Evolutionary conservation across 2,797 vertebrate species (phyloP), one percentile per base, ranked within the genome.

Genomic region (Calcarius lapponicus): DNA sequence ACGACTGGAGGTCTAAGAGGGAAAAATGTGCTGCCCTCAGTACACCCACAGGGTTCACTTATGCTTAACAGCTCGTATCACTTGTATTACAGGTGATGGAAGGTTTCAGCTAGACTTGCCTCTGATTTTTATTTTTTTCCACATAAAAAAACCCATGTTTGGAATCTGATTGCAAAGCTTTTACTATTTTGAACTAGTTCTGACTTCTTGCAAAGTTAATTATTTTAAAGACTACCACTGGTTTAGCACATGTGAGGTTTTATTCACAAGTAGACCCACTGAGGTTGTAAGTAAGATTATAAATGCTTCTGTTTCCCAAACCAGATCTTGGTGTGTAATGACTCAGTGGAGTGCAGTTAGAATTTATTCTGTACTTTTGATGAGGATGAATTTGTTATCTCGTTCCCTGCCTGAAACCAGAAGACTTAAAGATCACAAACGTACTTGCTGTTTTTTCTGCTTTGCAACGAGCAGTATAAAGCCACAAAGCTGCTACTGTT

Each of bases 271-370:
- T n/a, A 75, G 80, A 79, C 76, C 80, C 92, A 80, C 82, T 1
- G 13, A 92, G 66, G 76, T 71, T 91, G 62, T 91, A 79, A 92
- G 76, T 29, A 53, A 88, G n/a, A 43, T 94, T 88, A 88, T 88
- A 93, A 78, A 93, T 81, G 62, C 64, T 73, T 56, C 62, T 82
- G 61, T 64, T 95, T 92, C 90, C 67, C 85, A 82, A 88, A 92
- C 70, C 67, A 76, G 70, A 94, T 80, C 66, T 66, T 69, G 65
- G 51, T 6, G 2, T 57, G 64, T 80, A 92, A 76, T 85, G 91
- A 95, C 92, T 90, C 82, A 91, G 85, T 92, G 80, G 56, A 92
- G 84, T 21, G 53, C 64, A 78, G 71, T 86, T 96, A 75, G 76
- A 96, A 94, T 93, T 88, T 94, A 72, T 91, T 78, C 78, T 65